phyloP scores from a whole-genome alignment of 92 coral and sea anemone species.

The Chrysogorgia sp. region DNA sequence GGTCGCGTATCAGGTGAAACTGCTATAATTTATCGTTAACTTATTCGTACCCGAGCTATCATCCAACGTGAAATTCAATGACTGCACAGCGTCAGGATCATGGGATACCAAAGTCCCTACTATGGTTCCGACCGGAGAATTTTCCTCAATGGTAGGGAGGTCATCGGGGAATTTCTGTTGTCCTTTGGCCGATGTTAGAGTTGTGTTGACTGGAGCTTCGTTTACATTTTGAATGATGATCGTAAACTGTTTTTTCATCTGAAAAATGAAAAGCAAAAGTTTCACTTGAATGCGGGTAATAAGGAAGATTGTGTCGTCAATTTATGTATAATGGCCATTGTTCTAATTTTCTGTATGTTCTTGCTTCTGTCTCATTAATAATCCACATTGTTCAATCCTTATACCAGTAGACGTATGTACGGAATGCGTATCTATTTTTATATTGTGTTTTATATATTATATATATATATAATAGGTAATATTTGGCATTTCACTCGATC shows the following conservation, averaged over 20 bases:
- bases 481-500: too few relatives aligned
- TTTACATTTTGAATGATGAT: conserved; percentile 78
- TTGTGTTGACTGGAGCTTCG: conserved; percentile 90
- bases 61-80: conserved; percentile 64
- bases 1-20: background rate
- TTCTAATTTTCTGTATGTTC: too few relatives aligned
- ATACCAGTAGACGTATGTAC: too few relatives aligned
- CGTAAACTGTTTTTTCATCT: conserved; percentile 77
- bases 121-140: conserved; percentile 65
- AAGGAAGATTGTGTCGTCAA: background rate
- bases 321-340: too few relatives aligned
- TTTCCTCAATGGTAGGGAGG: conserved; percentile 70
- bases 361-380: too few relatives aligned
- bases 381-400: too few relatives aligned
- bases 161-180: conserved; percentile 82
- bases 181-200: conserved; percentile 65
- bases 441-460: too few relatives aligned
- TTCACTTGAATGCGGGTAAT: background rate
- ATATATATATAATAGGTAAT: too few relatives aligned
- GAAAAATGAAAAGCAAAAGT: background rate
- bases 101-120: conserved; percentile 86
- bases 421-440: too few relatives aligned
- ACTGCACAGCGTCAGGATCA: conserved; percentile 87
- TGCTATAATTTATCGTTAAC: background rate
- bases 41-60: conserved; percentile 33